Percentiles rank a stretch among this genome's conserved stretches.
phyloP scores from a whole-genome alignment of 2,888 invertebrate genomes.

The Epinotia bilunana region DNA sequence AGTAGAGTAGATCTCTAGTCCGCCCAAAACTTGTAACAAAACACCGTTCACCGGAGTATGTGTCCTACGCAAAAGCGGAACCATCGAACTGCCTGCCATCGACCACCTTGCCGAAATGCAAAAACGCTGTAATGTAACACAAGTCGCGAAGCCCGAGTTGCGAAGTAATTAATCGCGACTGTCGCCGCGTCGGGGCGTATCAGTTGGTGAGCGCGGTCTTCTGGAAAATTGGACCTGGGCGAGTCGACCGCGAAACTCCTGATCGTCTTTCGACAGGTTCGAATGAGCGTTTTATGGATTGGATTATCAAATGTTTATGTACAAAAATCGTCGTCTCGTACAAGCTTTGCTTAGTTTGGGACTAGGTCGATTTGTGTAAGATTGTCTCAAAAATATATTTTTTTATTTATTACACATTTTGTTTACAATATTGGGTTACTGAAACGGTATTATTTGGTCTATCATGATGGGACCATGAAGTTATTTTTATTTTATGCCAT shows the following conservation, averaged over 20 bases:
- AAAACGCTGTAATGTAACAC: conserved; percentile 71
- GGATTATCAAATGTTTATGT: background rate
- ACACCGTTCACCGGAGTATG: conserved; percentile 45
- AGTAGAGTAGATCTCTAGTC: background rate
- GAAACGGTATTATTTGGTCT: no score
- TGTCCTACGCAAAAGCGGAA: conserved; percentile 36
- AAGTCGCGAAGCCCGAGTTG: conserved; percentile 53
- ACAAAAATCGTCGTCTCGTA: background rate
- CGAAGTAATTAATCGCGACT: conserved; percentile 78
- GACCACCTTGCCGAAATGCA: conserved; percentile 47
- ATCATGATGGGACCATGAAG: no score
- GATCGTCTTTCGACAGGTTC: conserved; percentile 42
- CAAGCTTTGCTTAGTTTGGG: no score
- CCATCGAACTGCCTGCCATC: conserved; percentile 9
- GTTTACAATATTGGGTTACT: no score
- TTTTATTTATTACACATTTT: no score
- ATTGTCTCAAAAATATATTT: no score
- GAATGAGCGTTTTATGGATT: conserved; percentile 5
- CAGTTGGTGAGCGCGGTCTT: conserved; percentile 70
- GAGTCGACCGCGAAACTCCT: conserved; percentile 69
- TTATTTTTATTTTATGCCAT: no score
- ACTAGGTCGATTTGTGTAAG: no score
- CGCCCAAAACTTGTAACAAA: background rate
- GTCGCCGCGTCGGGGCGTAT: conserved; percentile 79
- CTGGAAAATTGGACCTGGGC: conserved; percentile 77